A percentile compares a stretch with the other conserved stretches of the same genome.
Evolutionary conservation across 2,113 vertebrate species (phyloP).

Genomic region (Archilochus colubris): DNA sequence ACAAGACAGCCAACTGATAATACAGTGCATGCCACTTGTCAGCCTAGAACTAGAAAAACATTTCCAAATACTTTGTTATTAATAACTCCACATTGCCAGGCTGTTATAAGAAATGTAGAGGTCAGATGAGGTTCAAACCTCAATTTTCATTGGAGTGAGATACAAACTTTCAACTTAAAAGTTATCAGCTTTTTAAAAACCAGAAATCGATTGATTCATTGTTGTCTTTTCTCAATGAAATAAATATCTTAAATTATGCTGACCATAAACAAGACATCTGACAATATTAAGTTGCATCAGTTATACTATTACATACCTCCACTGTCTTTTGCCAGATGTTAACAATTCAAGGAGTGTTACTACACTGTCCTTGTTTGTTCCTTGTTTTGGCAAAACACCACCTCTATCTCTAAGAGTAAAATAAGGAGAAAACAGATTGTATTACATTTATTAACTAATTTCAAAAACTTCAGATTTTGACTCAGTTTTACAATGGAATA

Average conservation of each 20-base stretch:
- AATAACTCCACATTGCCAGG: not conserved
- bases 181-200: not conserved
- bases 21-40: not conserved
- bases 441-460: not conserved
- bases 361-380: not conserved
- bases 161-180: not conserved
- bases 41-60: not conserved
- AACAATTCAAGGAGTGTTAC: not conserved
- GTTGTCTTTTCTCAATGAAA: not conserved
- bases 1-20: slow-evolving; percentile 37
- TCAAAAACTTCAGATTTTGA: not conserved
- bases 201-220: not conserved
- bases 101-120: not conserved
- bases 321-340: not conserved
- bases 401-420: not conserved
- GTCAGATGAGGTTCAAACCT: not conserved
- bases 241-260: not conserved
- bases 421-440: not conserved
- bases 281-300: not conserved
- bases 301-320: not conserved
- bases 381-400: not conserved
- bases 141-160: not conserved
- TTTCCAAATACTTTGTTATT: slow-evolving; percentile 2
- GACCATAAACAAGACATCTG: not conserved
- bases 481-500: not conserved